Evolutionary conservation across 2,113 vertebrate genomes (phyloP).

Genomic region (Phrynocephalus versicolor): DNA sequence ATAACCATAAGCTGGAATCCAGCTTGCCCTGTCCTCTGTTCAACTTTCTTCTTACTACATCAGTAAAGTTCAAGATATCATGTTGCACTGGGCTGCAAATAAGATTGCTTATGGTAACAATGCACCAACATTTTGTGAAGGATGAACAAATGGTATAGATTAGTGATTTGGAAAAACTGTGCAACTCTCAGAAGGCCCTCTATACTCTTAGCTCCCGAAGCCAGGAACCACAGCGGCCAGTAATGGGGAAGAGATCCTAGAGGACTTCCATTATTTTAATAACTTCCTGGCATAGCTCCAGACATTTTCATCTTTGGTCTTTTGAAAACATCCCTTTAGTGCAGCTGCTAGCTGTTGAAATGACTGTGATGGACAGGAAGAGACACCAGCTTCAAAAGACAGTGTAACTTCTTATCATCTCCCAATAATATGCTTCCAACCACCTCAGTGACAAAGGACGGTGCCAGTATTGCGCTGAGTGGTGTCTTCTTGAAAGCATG

Average conservation of each 20-base stretch:
- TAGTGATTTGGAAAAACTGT: neutral
- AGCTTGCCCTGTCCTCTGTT: neutral
- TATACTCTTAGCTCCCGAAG: neutral
- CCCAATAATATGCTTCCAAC: neutral
- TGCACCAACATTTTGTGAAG: neutral
- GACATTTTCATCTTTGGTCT: slow-evolving; percentile 8
- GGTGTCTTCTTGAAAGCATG: neutral
- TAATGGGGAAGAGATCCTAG: neutral
- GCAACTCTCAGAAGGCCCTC: neutral
- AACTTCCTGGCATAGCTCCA: slow-evolving; percentile 9
- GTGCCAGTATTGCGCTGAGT: neutral
- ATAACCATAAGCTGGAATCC: too few species aligned
- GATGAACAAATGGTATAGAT: neutral
- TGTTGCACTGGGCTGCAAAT: neutral
- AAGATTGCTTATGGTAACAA: neutral
- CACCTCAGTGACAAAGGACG: neutral
- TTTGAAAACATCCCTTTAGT: slow-evolving; percentile 18
- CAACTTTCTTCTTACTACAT: neutral
- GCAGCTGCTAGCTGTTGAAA: slow-evolving; percentile 5
- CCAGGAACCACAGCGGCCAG: neutral
- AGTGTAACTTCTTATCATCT: neutral
- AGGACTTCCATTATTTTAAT: slow-evolving; percentile 25
- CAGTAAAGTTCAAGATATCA: neutral
- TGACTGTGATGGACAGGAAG: neutral
- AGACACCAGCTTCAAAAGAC: neutral